Conservation (phyloP, 2,888 invertebrate species). For the Mimachlamys varia region DNA sequence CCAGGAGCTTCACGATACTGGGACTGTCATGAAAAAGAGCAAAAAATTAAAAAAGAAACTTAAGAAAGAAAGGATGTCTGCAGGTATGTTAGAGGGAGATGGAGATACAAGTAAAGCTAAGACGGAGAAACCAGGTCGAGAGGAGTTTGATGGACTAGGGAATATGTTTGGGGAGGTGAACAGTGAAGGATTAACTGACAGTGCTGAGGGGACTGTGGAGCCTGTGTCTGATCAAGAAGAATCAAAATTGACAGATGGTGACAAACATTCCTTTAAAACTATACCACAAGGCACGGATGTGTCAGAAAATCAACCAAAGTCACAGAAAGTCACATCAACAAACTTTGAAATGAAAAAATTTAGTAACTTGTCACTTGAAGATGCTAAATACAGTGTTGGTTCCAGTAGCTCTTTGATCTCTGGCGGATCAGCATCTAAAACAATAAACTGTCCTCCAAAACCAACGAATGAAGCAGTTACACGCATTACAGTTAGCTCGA, state of each 20-base stretch:
- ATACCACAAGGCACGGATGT: background rate
- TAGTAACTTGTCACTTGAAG: background rate
- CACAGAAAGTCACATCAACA: background rate
- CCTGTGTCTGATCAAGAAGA: background rate
- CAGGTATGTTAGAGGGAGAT: background rate
- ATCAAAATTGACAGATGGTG: background rate
- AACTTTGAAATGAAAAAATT: background rate
- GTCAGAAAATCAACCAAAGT: background rate
- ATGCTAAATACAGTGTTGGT: background rate
- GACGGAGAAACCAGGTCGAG: background rate
- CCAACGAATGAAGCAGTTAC: background rate
- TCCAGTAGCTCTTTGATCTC: background rate
- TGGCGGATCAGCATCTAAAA: background rate
- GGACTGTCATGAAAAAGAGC: conserved; percentile 81
- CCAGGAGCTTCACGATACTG: conserved; percentile 40
- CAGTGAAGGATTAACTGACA: background rate
- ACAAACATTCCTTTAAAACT: background rate
- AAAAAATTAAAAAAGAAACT: conserved; percentile 83
- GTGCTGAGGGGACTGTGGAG: background rate
- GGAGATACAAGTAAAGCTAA: background rate
- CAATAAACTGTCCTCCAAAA: background rate
- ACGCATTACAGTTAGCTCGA: background rate
- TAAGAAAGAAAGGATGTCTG: conserved; percentile 46
- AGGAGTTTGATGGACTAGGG: conserved; percentile 10
- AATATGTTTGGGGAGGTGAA: background rate